Evolutionary conservation across 30 jellyfish, hydroid and myxozoan species (phyloP).

Genomic region (Mastigias papua): DNA sequence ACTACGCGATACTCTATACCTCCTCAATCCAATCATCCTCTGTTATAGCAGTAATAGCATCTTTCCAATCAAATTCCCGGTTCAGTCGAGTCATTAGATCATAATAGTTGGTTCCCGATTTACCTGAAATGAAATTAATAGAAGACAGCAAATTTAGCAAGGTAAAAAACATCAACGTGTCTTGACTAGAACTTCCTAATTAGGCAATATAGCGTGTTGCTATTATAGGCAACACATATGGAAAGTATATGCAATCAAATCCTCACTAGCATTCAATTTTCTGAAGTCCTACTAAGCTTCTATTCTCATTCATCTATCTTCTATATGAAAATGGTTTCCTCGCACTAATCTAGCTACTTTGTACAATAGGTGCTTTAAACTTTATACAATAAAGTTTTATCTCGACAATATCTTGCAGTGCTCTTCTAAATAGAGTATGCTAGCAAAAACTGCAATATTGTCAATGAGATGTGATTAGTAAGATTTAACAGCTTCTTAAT

Average conservation of each 20-base stretch:
- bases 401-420: too few species aligned
- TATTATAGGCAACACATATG: neutral
- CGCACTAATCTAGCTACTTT: too few species aligned
- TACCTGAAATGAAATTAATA: neutral
- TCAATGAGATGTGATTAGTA: too few species aligned
- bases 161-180: too few species aligned
- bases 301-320: neutral
- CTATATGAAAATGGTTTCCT: too few species aligned
- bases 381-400: too few species aligned
- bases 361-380: too few species aligned
- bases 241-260: neutral
- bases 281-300: neutral
- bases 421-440: too few species aligned
- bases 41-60: neutral
- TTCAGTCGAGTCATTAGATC: constrained; percentile 6
- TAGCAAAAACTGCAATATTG: too few species aligned
- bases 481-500: too few species aligned
- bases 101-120: constrained; percentile 1
- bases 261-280: too few species aligned
- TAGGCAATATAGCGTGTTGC: neutral
- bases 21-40: neutral
- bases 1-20: neutral
- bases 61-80: neutral
- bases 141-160: neutral
- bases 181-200: neutral